Base-by-base conservation (phyloP, 2,888 invertebrate genomes). In the Graphium colonna region DNA sequence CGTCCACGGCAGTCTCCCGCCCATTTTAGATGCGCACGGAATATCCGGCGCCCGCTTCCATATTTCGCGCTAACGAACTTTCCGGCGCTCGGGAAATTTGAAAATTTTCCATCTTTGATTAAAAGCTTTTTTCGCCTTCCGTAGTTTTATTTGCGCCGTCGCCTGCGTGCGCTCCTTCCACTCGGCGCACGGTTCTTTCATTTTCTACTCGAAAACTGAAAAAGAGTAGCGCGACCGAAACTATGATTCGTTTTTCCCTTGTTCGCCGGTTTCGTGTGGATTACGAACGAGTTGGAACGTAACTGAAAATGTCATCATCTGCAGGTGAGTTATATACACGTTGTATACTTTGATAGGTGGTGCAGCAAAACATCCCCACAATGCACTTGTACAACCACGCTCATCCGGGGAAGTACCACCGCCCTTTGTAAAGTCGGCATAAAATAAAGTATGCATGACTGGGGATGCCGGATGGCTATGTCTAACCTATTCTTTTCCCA, bases 51-150 rank as follows among this genome's bases (percentile, higher is more conserved):
- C 12, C 8, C 17, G 36, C 39, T 42, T 47, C 36, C 26, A 41
- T 42, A 52, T 42, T 16, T 47, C 47, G 47, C 47, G 47, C 42
- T 43, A 52, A 52, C 47, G 52, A 52, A 52, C 52, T 52, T 52
- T 43, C 31, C 42, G 42, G 41, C 47, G 21, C 41, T 26, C 36
- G 36, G 38, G 28, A 48, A 13, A 47, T 52, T 47, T 36, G 47
- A 48, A 48, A 43, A 42, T 52, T n/a, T 52, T 47, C 31, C 52
- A 52, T 52, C 52, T 52, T 52, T 48, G 52, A 52, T 52, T 48
- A 52, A 43, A 52, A 38, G 17, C 43, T 52, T 36, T 48, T 17
- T 26, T 51, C 41, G 9, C 10, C 33, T 33, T n/a, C 8, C 33
- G 33, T 33, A 3, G 9, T 33, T 10, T n/a, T 33, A 33, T 33